A percentile compares a stretch with the other conserved stretches of the same genome.
Evolutionary conservation across 2,888 invertebrate species (phyloP).

Genomic region (Drosophila formosana): DNA sequence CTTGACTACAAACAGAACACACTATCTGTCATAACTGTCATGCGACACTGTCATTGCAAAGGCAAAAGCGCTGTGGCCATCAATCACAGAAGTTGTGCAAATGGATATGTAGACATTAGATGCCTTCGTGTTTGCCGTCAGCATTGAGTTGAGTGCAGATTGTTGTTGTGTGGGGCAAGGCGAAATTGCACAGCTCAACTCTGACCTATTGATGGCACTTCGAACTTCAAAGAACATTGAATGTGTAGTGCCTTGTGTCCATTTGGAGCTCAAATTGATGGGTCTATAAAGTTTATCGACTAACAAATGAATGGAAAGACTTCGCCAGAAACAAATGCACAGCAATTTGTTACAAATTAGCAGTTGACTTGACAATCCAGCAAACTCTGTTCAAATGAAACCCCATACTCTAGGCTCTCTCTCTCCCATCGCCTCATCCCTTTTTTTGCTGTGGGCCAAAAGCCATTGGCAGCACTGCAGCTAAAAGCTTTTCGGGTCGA

Average conservation of each 20-base stretch:
- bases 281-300: slow-evolving; percentile 24
- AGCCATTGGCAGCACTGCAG: slow-evolving; percentile 27
- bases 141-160: slow-evolving; percentile 9
- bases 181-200: slow-evolving; percentile 5
- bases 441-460: neutral
- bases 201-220: slow-evolving; percentile 2
- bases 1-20: slow-evolving; percentile 18
- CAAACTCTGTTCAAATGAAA: neutral
- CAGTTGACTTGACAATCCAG: slow-evolving; percentile 11
- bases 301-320: slow-evolving; percentile 13
- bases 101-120: slow-evolving; percentile 24
- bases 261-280: slow-evolving; percentile 7
- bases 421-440: neutral
- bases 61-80: slow-evolving; percentile 21
- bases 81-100: slow-evolving; percentile 25
- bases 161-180: neutral
- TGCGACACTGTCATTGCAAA: neutral
- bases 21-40: slow-evolving; percentile 39
- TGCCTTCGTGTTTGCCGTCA: slow-evolving; percentile 25
- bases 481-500: slow-evolving; percentile 58
- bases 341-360: slow-evolving; percentile 45
- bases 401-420: neutral
- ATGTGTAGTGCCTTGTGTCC: neutral
- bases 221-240: neutral
- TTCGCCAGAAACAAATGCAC: slow-evolving; percentile 8